Evolutionary conservation across 1,140 invertebrate species (phyloP).

Genomic region (Matsumurasca onukii): DNA sequence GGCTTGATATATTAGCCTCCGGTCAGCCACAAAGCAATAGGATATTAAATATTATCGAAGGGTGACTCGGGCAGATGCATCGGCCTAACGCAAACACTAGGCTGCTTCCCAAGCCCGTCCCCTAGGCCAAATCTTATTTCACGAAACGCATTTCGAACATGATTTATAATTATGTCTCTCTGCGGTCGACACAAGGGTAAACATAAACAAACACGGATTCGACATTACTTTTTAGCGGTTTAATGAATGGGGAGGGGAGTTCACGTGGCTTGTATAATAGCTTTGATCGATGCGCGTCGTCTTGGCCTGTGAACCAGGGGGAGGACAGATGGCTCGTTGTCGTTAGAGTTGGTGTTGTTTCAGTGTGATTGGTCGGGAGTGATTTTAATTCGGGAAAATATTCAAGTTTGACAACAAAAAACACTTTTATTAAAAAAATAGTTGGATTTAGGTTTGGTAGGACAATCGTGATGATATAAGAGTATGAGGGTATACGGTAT

Average conservation of each 20-base stretch:
- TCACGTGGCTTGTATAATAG: conserved; percentile 19
- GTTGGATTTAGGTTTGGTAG: too few relatives aligned
- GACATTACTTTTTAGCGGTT: conserved; percentile 22
- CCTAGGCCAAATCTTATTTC: conserved; percentile 20
- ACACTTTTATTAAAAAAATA: too few relatives aligned
- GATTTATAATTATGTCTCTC: conserved; percentile 26
- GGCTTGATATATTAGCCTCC: conserved; percentile 20
- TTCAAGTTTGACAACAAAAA: too few relatives aligned
- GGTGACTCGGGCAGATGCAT: conserved; percentile 12
- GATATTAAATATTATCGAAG: conserved; percentile 26
- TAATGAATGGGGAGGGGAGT: conserved; percentile 17
- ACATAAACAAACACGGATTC: conserved; percentile 26
- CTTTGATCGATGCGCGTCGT: neutral
- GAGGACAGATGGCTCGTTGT: too few relatives aligned
- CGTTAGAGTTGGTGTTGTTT: too few relatives aligned
- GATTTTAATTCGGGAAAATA: too few relatives aligned
- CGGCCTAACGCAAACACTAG: neutral
- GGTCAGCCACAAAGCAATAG: conserved; percentile 13
- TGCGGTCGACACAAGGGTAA: conserved; percentile 16
- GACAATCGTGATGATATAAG: too few relatives aligned
- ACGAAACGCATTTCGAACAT: conserved; percentile 13
- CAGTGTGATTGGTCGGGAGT: too few relatives aligned
- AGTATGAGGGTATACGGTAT: too few relatives aligned
- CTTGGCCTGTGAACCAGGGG: too few relatives aligned
- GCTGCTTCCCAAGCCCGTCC: neutral